Evolutionary conservation across 2,888 invertebrate species (phyloP).

Genomic region (Prenolepis imparis): DNA sequence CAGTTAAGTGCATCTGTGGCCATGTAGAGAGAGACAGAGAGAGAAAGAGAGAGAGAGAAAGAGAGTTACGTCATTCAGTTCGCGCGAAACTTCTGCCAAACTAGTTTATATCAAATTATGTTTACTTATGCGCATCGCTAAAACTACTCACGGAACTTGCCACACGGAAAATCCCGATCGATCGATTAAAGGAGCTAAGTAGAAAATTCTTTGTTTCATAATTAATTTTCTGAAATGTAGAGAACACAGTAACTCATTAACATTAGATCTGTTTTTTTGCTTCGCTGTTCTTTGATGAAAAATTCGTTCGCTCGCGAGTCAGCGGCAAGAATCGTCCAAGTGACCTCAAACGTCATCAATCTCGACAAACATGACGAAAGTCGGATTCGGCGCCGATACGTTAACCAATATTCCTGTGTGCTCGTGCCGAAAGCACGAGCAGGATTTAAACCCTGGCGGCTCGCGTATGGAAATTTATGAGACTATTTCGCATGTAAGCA

Average conservation of each 20-base stretch:
- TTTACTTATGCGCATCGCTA: constrained; percentile 42
- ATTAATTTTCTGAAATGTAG: neutral
- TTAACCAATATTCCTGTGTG: constrained; percentile 76
- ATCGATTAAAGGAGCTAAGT: neutral
- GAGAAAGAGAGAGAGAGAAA: constrained; percentile 58
- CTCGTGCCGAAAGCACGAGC: constrained; percentile 77
- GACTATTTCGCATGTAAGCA: constrained; percentile 85
- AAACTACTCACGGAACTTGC: constrained; percentile 38
- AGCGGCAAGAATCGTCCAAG: neutral
- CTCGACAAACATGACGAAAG: constrained; percentile 57
- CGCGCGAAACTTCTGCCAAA: constrained; percentile 42
- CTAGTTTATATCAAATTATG: constrained; percentile 22
- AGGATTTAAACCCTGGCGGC: constrained; percentile 79
- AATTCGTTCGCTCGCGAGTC: neutral
- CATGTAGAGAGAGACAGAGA: constrained; percentile 62
- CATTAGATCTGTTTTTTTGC: neutral
- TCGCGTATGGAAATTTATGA: constrained; percentile 85
- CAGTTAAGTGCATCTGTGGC: constrained; percentile 72
- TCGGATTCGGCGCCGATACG: constrained; percentile 61
- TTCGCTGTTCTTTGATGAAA: neutral
- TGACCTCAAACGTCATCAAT: constrained; percentile 53
- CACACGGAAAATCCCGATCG: constrained; percentile 25
- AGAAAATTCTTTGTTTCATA: constrained; percentile 6
- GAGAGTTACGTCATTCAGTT: constrained; percentile 77
- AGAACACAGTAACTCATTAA: neutral